These are phyloP conservation scores for Siniperca chuatsi DNA, from an alignment of 2,113 vertebrate genomes.

Conservation along the genomic window DNA sequence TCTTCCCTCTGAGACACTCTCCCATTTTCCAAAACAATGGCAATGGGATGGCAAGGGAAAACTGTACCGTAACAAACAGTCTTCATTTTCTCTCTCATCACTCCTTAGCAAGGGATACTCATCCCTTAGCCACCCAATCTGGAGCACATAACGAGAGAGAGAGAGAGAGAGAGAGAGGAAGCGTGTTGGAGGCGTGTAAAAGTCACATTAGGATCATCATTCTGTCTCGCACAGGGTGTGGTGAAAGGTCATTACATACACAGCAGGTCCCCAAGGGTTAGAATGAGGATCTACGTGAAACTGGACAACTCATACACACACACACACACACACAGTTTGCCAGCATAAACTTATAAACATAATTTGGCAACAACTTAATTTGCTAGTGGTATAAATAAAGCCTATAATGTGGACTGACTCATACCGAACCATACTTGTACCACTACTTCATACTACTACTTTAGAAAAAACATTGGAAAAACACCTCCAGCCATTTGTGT, in stretches of 20 bases:
- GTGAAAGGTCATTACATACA: slow-evolving; percentile 62
- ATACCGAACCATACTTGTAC: not conserved
- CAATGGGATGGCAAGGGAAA: slow-evolving; percentile 15
- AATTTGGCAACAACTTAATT: not conserved
- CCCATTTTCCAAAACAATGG: slow-evolving; percentile 46
- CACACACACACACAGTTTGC: not conserved
- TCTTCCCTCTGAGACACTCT: slow-evolving; percentile 38
- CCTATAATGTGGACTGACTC: not conserved
- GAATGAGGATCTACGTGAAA: not conserved
- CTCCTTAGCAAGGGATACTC: slow-evolving; percentile 20
- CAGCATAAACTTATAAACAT: not conserved
- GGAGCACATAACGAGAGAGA: slow-evolving; percentile 62
- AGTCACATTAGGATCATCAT: slow-evolving; percentile 50
- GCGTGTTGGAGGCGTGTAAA: slow-evolving; percentile 55
- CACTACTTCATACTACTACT: not conserved
- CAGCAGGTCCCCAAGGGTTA: slow-evolving; percentile 5
- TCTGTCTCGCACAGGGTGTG: slow-evolving; percentile 59
- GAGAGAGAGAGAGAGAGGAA: slow-evolving; percentile 12
- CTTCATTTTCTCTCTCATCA: slow-evolving; percentile 28
- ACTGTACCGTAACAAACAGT: slow-evolving; percentile 28
- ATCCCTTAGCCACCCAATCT: slow-evolving; percentile 49
- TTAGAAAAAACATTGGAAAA: no score
- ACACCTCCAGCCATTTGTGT: not conserved
- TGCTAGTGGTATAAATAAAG: not conserved
- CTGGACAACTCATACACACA: not conserved